phyloP scores from a whole-genome alignment of 2,113 vertebrate species.

The Romanogobio albipinnatus region DNA sequence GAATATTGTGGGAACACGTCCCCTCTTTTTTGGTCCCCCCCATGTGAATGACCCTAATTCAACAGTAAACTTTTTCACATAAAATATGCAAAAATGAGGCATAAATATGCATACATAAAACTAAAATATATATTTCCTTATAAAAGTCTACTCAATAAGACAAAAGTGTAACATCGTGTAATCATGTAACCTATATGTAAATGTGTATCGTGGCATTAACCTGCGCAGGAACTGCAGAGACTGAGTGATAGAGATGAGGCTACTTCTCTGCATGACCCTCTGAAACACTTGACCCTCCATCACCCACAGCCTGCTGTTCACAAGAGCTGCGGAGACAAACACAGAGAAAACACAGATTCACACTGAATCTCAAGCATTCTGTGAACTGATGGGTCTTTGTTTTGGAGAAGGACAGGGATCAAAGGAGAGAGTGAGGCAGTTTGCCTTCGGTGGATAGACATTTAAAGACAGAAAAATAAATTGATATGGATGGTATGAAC shows the following conservation, averaged over 20 bases:
- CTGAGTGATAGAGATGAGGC: constrained; percentile 64
- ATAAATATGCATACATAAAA: background rate
- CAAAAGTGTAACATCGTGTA: background rate
- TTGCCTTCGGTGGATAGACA: background rate
- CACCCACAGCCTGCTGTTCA: constrained; percentile 75
- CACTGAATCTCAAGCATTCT: background rate
- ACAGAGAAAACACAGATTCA: background rate
- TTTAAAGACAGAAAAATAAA: constrained; percentile 2
- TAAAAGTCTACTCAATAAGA: background rate
- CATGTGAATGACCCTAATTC: background rate
- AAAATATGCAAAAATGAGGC: background rate
- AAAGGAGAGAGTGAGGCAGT: constrained; percentile 15
- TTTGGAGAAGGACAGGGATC: background rate
- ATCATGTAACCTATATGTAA: background rate
- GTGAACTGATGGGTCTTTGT: background rate
- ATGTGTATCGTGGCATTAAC: constrained; percentile 54
- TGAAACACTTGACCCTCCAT: constrained; percentile 75
- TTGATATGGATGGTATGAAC: background rate
- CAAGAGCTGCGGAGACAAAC: constrained; percentile 65
- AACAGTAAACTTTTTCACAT: background rate
- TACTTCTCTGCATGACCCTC: constrained; percentile 68
- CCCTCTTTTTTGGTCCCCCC: too few species aligned
- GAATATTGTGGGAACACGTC: background rate
- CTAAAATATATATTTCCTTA: background rate
- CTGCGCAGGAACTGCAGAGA: constrained; percentile 73